Conservation (phyloP, 2,888 invertebrate species). For the Aproaerema taeniolella region DNA sequence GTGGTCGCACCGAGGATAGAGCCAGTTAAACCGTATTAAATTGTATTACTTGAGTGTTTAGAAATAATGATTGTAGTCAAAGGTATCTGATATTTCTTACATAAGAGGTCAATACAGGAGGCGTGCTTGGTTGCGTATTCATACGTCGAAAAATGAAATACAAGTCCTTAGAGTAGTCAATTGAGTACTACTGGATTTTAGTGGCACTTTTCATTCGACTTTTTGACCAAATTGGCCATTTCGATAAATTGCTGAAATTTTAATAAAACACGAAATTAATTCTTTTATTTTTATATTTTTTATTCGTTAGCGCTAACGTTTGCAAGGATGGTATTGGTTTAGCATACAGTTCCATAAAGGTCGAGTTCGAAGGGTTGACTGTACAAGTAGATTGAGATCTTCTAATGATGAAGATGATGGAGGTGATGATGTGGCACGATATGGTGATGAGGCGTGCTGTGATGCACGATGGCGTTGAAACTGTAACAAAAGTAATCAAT, state of each 20-base stretch:
- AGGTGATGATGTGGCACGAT: conserved; percentile 29
- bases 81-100: too few relatives aligned
- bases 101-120: too few relatives aligned
- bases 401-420: conserved; percentile 26
- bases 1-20: conserved; percentile 17
- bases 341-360: too few relatives aligned
- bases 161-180: too few relatives aligned
- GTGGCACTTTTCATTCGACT: too few relatives aligned
- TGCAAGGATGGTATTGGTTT: conserved; percentile 18
- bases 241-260: too few relatives aligned
- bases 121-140: too few relatives aligned
- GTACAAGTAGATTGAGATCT: conserved; percentile 28
- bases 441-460: conserved; percentile 47
- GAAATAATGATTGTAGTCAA: not conserved
- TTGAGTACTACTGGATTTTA: too few relatives aligned
- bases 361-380: conserved; percentile 15
- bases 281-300: conserved; percentile 8
- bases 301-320: conserved; percentile 43
- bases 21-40: conserved; percentile 11
- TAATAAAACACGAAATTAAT: too few relatives aligned
- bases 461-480: conserved; percentile 52
- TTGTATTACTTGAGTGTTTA: not conserved
- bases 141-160: too few relatives aligned
- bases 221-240: too few relatives aligned
- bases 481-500: conserved; percentile 32